Percentiles rank a stretch among this genome's conserved stretches.
Evolutionary conservation across 2,113 vertebrate species (phyloP).

Genomic region (Lutjanus erythropterus): DNA sequence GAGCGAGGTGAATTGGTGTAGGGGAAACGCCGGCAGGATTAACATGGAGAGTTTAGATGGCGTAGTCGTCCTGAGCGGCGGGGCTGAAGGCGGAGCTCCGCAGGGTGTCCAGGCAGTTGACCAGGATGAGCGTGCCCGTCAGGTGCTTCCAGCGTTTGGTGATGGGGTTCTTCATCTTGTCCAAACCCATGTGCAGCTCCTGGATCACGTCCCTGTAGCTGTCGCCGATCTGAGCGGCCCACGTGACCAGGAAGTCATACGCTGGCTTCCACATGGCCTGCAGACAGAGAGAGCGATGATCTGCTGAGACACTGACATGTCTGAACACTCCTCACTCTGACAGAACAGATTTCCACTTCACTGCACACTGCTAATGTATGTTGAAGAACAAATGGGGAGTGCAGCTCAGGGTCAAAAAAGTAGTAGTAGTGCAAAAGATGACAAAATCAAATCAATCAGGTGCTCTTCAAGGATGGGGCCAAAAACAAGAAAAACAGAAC

Average conservation of each 20-base stretch:
- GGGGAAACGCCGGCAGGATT: neutral
- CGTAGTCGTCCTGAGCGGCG: conserved; percentile 88
- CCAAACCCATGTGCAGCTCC: conserved; percentile 94
- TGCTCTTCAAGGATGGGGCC: too few relatives aligned
- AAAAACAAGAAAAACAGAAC: too few relatives aligned
- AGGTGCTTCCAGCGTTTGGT: conserved; percentile 98
- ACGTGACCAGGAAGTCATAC: conserved; percentile 95
- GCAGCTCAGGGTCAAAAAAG: too few relatives aligned
- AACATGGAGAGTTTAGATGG: conserved; percentile 83
- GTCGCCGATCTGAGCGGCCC: conserved; percentile 96
- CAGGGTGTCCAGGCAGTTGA: conserved; percentile 93
- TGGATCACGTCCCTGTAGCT: conserved; percentile 98
- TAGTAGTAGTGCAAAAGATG: too few relatives aligned
- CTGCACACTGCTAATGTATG: neutral
- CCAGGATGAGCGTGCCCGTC: conserved; percentile 95
- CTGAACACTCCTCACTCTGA: neutral
- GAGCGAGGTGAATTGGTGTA: neutral
- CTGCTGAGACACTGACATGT: neutral
- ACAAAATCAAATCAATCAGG: too few relatives aligned
- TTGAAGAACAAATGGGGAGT: too few relatives aligned
- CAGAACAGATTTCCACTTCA: neutral
- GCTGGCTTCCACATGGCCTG: conserved; percentile 99
- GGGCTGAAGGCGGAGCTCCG: conserved; percentile 94
- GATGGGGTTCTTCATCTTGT: conserved; percentile 98
- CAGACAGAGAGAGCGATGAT: neutral